These are phyloP conservation scores for Clangula hyemalis DNA, from an alignment of 2,797 vertebrate genomes.

Conservation along the genomic window DNA sequence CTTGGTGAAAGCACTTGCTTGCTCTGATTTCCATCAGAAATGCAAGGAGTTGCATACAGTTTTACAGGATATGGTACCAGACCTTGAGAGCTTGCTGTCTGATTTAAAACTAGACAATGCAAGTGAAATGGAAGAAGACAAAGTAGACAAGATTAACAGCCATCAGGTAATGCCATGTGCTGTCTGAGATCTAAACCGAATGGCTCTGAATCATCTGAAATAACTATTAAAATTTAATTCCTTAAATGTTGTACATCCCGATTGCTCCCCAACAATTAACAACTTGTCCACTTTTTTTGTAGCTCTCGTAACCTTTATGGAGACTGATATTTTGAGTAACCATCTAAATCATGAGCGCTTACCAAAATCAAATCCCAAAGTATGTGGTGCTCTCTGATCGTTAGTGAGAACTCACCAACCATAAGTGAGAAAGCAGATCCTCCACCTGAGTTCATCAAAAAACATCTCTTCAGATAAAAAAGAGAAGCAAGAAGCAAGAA, in stretches of 20 bases:
- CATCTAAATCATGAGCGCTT: neutral
- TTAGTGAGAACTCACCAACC: constrained; percentile 26
- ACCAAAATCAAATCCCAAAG: constrained; percentile 20
- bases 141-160: neutral
- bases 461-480: neutral
- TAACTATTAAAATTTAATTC: constrained; percentile 13
- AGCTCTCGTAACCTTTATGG: neutral
- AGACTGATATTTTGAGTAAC: constrained; percentile 43
- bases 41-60: accelerated
- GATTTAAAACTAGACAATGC: neutral
- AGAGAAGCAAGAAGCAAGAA: neutral
- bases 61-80: neutral
- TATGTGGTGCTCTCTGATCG: neutral
- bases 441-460: neutral
- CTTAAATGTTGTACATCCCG: neutral
- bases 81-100: neutral
- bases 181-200: neutral
- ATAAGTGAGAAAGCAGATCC: neutral
- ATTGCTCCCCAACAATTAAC: constrained; percentile 7
- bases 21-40: neutral
- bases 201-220: neutral
- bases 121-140: neutral
- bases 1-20: neutral
- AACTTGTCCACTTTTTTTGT: constrained; percentile 16
- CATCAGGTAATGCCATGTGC: neutral